Base-by-base conservation (phyloP, 2,113 vertebrate species). In the Cyanoramphus novaezelandiae region DNA sequence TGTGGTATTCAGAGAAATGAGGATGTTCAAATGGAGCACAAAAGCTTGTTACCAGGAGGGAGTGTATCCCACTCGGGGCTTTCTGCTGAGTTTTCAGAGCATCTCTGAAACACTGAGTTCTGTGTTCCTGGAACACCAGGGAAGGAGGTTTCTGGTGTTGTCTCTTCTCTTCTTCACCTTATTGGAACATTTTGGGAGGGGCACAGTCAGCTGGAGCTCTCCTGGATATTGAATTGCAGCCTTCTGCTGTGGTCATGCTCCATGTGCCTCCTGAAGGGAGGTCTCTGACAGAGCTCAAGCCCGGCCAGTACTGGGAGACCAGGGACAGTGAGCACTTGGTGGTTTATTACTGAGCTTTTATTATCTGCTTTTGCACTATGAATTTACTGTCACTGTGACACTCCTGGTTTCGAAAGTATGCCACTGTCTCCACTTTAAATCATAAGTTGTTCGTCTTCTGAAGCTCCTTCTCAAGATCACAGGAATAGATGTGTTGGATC, bases 171-270 rank as follows among this genome's bases (percentile, higher is more conserved):
- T n/a, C 27, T 25, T 33, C 9, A 0, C 23, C 13, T 6, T 37
- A 35, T 43, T 70, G 70, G 47, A 33, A 15, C 23, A 27, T 27
- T 17, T n/a, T 1, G 0, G 82, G 68, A 50, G 13, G 19, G 13
- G 13, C 13, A 2, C 16, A 39, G 35, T 4, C 41, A 24, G n/a
- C 27, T 44, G 77, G 55, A 9, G 25, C 29, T 86, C 18, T 5
- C 37, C 29, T 12, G 29, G 24, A 2, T 31, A 3, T 47, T 18
- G 21, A 17, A 14, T 19, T 0, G 2, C 37, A 68, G 29, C 14
- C 35, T 60, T 21, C 25, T 47, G 44, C 53, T 35, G 20, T 2
- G 11, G 25, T 16, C 3, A 4, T 24, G 1, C 14, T 37, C 69
- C 33, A n/a, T 13, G 33, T 37, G 60, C 37, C 0, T 2, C 27